Conservation (phyloP, 2,113 vertebrate species). For the Chlamydotis undulata region DNA sequence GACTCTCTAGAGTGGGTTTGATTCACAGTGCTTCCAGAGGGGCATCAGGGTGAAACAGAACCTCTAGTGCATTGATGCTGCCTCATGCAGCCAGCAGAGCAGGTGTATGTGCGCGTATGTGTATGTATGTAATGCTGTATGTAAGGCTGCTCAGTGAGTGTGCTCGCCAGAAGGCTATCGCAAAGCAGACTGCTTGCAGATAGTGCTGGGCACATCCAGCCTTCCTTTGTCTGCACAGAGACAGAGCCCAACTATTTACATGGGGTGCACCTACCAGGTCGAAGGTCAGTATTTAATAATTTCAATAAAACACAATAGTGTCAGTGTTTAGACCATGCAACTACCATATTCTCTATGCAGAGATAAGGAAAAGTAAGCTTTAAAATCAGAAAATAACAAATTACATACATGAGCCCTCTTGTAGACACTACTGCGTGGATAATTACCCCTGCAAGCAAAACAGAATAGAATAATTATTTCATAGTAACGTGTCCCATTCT, state of each 20-base stretch:
- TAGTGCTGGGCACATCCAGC: neutral
- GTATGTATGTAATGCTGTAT: too few species aligned
- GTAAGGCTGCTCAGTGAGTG: neutral
- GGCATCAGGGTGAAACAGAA: neutral
- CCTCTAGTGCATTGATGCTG: neutral
- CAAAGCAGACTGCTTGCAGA: neutral
- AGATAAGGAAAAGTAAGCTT: neutral
- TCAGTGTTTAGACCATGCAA: neutral
- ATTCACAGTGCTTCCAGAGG: neutral
- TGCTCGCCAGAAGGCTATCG: neutral
- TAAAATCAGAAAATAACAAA: neutral
- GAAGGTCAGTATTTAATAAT: neutral
- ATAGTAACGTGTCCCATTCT: neutral
- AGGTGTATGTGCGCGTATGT: too few species aligned
- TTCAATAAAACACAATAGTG: neutral
- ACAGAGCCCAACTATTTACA: neutral
- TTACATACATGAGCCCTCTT: neutral
- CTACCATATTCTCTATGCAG: neutral
- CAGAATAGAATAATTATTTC: neutral
- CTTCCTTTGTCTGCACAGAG: neutral
- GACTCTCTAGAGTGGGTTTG: neutral
- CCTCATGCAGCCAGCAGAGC: neutral
- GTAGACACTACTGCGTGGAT: neutral
- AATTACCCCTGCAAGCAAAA: neutral
- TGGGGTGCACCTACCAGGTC: neutral